These are phyloP conservation scores for Hippoglossus stenolepis DNA, from an alignment of 2,113 vertebrate genomes.

Conservation along the genomic window DNA sequence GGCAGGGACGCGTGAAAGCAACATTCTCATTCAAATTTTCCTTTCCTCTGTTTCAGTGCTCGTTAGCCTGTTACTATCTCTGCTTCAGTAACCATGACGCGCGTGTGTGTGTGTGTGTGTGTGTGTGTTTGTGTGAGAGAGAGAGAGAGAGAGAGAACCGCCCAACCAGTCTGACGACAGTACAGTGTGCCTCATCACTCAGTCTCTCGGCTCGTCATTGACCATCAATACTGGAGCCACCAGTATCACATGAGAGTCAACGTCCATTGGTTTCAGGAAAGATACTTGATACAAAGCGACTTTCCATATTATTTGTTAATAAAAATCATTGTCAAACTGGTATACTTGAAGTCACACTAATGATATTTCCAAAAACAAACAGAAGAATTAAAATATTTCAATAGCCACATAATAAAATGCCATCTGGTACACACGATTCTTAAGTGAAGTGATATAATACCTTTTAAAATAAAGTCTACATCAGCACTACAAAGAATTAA, in stretches of 20 bases:
- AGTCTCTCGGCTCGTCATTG: conserved; percentile 7
- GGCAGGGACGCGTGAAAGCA: background rate
- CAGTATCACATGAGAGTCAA: background rate
- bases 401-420: background rate
- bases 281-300: background rate
- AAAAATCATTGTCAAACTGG: background rate
- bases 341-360: background rate
- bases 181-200: conserved; percentile 12
- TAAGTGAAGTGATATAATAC: background rate
- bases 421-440: background rate
- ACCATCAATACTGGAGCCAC: conserved; percentile 33
- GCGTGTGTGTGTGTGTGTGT: background rate
- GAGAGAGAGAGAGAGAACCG: conserved; percentile 13
- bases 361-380: background rate
- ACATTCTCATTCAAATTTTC: conserved; percentile 3
- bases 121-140: too few species aligned
- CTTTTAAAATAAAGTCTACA: background rate
- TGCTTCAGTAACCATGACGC: conserved; percentile 1
- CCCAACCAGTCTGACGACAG: conserved; percentile 70
- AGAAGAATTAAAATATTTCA: background rate
- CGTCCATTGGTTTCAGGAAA: conserved; percentile 8
- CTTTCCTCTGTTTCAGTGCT: conserved; percentile 9
- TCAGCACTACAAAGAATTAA: background rate
- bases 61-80: background rate
- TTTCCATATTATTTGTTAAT: background rate